phyloP scores from a whole-genome alignment of 1,140 invertebrate species.

The Drosophila kurseongensis region DNA sequence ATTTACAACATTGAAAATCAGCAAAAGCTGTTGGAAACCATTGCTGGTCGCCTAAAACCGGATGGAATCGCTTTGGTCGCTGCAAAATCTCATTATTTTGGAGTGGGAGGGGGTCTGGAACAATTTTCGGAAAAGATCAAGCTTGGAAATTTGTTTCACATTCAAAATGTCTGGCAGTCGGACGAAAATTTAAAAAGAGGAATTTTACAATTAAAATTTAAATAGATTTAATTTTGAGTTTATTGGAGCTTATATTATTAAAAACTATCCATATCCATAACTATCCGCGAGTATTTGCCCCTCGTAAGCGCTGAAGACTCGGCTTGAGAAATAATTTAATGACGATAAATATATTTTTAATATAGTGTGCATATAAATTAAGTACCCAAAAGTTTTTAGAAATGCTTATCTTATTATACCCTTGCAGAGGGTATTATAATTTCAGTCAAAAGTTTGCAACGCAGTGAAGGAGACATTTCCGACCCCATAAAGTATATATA shows the following conservation, averaged over 20 bases:
- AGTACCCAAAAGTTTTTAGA: no score
- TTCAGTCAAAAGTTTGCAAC: no score
- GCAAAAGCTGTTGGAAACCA: slow-evolving; percentile 89
- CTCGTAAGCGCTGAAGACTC: no score
- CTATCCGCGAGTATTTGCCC: no score
- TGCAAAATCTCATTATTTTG: slow-evolving; percentile 95
- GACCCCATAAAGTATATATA: no score
- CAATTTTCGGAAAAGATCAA: slow-evolving; percentile 89
- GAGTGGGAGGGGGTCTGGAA: slow-evolving; percentile 92
- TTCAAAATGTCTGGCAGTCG: slow-evolving; percentile 87
- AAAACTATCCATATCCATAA: no score
- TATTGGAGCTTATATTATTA: neutral
- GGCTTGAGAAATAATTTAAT: no score
- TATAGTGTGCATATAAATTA: no score
- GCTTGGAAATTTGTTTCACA: slow-evolving; percentile 86
- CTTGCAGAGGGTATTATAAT: no score
- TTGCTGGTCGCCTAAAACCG: slow-evolving; percentile 88
- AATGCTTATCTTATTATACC: no score
- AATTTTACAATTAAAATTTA: slow-evolving; percentile 86
- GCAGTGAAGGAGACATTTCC: no score
- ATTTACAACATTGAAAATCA: slow-evolving; percentile 95
- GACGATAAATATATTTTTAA: no score
- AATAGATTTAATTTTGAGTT: slow-evolving; percentile 34
- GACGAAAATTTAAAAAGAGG: slow-evolving; percentile 86
- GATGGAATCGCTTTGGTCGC: slow-evolving; percentile 90